phyloP scores from a whole-genome alignment of 2,113 vertebrate genomes.

The Plecotus auritus region DNA sequence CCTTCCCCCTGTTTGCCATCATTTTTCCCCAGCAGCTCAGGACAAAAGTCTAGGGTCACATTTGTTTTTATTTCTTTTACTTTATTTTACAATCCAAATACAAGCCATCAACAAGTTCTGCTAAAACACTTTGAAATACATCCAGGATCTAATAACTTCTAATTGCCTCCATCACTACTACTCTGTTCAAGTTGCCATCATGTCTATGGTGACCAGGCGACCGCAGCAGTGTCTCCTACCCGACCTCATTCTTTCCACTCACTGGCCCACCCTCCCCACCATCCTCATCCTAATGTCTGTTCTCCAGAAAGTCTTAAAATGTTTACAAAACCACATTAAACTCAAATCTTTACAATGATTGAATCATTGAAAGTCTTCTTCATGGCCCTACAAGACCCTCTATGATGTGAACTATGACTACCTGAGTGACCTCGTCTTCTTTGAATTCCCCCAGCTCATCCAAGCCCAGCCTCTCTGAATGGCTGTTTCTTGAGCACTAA shows the following conservation, averaged over 20 bases:
- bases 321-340: not conserved
- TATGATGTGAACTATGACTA: not conserved
- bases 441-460: not conserved
- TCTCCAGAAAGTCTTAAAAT: not conserved
- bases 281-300: not conserved
- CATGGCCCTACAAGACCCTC: not conserved
- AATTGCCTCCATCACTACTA: not conserved
- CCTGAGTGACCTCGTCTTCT: not conserved
- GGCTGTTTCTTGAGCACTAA: not conserved
- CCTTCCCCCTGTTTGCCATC: not conserved
- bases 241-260: not conserved
- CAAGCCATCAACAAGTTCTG: not conserved
- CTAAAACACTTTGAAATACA: not conserved
- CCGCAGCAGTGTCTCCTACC: accelerated
- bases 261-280: too few species aligned
- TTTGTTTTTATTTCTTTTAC: not conserved
- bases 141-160: not conserved
- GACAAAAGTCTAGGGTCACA: not conserved
- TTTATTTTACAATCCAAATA: not conserved
- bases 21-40: not conserved
- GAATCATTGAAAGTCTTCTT: not conserved
- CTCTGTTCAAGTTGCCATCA: not conserved
- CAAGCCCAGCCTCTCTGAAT: not conserved
- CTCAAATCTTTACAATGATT: not conserved
- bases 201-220: too few species aligned